Percentiles rank a stretch among this genome's conserved stretches.
Evolutionary conservation across 1,140 invertebrate genomes (phyloP).

Genomic region (Lepeophtheirus salmonis): DNA sequence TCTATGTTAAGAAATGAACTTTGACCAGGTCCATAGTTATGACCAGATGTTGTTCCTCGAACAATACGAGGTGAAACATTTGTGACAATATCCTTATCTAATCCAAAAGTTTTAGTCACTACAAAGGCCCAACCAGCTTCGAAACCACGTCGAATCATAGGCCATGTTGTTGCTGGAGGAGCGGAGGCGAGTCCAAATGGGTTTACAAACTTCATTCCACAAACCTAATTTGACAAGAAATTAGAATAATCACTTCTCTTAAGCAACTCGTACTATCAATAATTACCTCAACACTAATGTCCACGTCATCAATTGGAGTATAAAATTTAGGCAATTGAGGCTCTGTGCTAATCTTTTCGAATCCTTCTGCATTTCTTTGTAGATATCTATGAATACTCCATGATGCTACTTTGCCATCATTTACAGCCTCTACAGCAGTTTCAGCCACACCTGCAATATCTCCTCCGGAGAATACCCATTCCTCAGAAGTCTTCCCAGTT

Average conservation of each 20-base stretch:
- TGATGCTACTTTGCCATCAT: conserved; percentile 91
- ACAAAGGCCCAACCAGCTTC: conserved; percentile 90
- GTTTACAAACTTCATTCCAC: conserved; percentile 64
- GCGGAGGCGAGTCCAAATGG: conserved; percentile 93
- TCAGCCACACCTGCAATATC: conserved; percentile 81
- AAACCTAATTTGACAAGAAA: not conserved
- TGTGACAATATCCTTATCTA: conserved; percentile 89
- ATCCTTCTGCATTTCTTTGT: conserved; percentile 36
- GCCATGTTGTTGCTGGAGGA: conserved; percentile 73
- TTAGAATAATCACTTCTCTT: not conserved
- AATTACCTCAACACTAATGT: conserved; percentile 27
- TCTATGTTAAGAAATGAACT: conserved; percentile 92
- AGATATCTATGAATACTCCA: conserved; percentile 88
- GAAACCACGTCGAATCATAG: conserved; percentile 87
- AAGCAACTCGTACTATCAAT: not conserved
- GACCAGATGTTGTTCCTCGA: conserved; percentile 71
- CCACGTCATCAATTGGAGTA: conserved; percentile 79
- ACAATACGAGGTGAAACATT: conserved; percentile 94
- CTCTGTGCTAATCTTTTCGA: conserved; percentile 22
- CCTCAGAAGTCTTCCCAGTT: conserved; percentile 56
- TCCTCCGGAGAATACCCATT: conserved; percentile 74
- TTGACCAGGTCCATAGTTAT: conserved; percentile 80
- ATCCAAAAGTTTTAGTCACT: conserved; percentile 83
- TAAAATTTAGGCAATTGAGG: conserved; percentile 73
- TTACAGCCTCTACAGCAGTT: conserved; percentile 93